A percentile compares a stretch with the other conserved stretches of the same genome.
phyloP scores from a whole-genome alignment of 2,113 vertebrate genomes.

The Nycticebus coucang region DNA sequence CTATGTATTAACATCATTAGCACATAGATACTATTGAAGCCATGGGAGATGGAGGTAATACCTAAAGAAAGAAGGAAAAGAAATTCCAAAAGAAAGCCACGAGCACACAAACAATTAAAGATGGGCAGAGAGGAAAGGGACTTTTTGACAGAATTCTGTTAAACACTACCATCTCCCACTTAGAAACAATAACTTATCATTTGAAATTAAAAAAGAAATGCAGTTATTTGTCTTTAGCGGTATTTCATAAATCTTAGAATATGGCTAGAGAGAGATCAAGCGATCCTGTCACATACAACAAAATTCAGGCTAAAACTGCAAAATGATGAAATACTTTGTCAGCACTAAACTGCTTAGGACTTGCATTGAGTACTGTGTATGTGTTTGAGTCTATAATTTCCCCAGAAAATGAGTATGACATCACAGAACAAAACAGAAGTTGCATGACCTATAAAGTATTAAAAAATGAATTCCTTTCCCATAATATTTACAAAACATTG shows the following conservation, averaged over 20 bases:
- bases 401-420: neutral
- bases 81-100: neutral
- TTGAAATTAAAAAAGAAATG: neutral
- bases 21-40: neutral
- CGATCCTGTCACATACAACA: neutral
- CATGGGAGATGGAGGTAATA: neutral
- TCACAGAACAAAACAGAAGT: neutral
- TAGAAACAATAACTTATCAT: neutral
- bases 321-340: conserved; percentile 11
- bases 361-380: neutral
- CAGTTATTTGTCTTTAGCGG: neutral
- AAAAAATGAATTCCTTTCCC: conserved; percentile 28
- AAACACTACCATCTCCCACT: neutral
- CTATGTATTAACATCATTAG: neutral
- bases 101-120: conserved; percentile 12
- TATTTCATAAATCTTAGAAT: neutral
- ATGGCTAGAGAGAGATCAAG: neutral
- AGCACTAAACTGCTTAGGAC: neutral
- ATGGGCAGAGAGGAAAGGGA: neutral
- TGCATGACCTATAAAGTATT: neutral
- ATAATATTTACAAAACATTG: neutral
- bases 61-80: neutral
- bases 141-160: neutral
- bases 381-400: neutral
- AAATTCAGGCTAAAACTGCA: conserved; percentile 23